Evolutionary conservation across 53 echinoderm and acorn worm species (phyloP).

Genomic region (Temnopleurus reevesii): DNA sequence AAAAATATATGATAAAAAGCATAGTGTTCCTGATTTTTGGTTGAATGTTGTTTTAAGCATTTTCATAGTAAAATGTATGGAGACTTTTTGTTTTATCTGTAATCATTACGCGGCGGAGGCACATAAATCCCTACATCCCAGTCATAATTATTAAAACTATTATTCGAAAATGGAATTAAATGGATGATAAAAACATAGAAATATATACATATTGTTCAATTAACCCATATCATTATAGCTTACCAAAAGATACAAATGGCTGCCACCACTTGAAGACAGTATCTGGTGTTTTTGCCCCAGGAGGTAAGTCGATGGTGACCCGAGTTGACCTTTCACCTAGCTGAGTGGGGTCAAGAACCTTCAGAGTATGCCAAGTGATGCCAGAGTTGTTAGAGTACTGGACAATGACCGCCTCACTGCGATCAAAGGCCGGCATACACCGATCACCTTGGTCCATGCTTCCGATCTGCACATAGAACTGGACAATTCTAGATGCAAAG

Average conservation of each 20-base stretch:
- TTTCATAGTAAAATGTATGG: too few species aligned
- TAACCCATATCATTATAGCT: too few species aligned
- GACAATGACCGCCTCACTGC: conserved; percentile 81
- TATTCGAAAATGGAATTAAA: too few species aligned
- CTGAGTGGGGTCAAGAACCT: conserved; percentile 76
- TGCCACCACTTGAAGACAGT: conserved; percentile 96
- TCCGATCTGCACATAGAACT: conserved; percentile 92
- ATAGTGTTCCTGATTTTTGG: too few species aligned
- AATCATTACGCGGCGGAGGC: too few species aligned
- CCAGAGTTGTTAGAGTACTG: conserved; percentile 88
- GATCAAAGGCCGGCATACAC: conserved; percentile 70
- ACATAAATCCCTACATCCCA: too few species aligned
- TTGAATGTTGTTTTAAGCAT: too few species aligned
- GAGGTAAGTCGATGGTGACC: conserved; percentile 79
- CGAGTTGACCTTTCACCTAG: conserved; percentile 66
- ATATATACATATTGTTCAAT: too few species aligned
- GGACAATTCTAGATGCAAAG: conserved; percentile 69
- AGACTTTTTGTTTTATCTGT: too few species aligned
- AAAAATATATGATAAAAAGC: too few species aligned
- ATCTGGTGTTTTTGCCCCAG: conserved; percentile 76
- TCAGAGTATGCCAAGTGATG: conserved; percentile 83
- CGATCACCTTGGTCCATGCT: conserved; percentile 54
- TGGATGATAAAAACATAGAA: too few species aligned
- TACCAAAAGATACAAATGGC: conserved; percentile 72
- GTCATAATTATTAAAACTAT: too few species aligned